These are phyloP conservation scores for Eledone cirrhosa DNA, from an alignment of 2,888 invertebrate species.

Conservation along the genomic window DNA sequence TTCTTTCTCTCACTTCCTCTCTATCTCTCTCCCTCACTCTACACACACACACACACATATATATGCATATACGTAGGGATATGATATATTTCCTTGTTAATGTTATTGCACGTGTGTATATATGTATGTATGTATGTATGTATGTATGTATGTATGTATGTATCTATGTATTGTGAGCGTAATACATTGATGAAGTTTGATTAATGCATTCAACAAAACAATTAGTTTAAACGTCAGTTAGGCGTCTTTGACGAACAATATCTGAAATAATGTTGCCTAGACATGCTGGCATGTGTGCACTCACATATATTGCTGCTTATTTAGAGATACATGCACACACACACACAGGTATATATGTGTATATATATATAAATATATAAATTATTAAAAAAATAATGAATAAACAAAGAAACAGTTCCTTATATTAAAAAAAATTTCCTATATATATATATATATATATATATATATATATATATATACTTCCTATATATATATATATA, in stretches of 20 bases:
- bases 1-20: neutral
- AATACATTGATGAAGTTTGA: no score
- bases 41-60: neutral
- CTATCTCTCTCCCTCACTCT: no score
- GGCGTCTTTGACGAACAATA: no score
- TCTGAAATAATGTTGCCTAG: no score
- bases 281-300: neutral
- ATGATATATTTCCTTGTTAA: neutral
- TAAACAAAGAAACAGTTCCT: no score
- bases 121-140: neutral
- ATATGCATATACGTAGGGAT: neutral
- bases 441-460: no score
- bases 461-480: no score
- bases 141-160: neutral
- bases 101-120: neutral
- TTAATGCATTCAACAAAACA: no score
- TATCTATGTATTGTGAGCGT: neutral
- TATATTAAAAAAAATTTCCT: no score
- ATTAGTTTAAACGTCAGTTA: no score
- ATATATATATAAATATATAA: neutral
- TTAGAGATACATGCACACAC: neutral
- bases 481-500: no score
- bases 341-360: neutral
- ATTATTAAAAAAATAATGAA: neutral
- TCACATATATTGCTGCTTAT: neutral